These are phyloP conservation scores for Penaeus vannamei DNA, from an alignment of 1,140 invertebrate species.

Conservation along the genomic window DNA sequence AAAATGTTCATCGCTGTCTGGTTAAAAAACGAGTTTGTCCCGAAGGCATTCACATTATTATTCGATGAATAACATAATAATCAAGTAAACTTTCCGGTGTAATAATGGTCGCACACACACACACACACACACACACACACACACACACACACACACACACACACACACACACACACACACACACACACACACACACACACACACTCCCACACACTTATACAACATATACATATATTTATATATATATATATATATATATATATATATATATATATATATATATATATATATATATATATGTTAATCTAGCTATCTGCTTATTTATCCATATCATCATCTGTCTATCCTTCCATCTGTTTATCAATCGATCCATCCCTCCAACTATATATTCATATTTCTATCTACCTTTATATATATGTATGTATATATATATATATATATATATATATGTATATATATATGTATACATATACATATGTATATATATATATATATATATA, in stretches of 20 bases:
- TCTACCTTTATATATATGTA: background rate
- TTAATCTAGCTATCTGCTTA: background rate
- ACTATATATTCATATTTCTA: background rate
- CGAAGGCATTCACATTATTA: no score
- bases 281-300: background rate
- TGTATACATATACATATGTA: no score
- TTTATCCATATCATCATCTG: background rate
- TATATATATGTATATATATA: no score
- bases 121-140: constrained; percentile 15
- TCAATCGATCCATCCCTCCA: background rate
- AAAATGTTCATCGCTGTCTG: no score
- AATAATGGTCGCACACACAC: background rate
- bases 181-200: constrained; percentile 19
- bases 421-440: no score
- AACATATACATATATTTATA: background rate
- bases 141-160: constrained; percentile 1
- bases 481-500: background rate
- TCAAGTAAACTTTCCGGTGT: background rate
- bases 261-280: background rate
- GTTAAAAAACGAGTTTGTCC: no score
- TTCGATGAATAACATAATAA: no score
- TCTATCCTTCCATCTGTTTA: background rate
- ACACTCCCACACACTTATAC: background rate
- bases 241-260: background rate
- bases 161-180: constrained; percentile 8